Percentiles rank a stretch among this genome's conserved stretches.
Conservation (phyloP, 1,140 invertebrate genomes). For the Drosophila gunungcola region DNA sequence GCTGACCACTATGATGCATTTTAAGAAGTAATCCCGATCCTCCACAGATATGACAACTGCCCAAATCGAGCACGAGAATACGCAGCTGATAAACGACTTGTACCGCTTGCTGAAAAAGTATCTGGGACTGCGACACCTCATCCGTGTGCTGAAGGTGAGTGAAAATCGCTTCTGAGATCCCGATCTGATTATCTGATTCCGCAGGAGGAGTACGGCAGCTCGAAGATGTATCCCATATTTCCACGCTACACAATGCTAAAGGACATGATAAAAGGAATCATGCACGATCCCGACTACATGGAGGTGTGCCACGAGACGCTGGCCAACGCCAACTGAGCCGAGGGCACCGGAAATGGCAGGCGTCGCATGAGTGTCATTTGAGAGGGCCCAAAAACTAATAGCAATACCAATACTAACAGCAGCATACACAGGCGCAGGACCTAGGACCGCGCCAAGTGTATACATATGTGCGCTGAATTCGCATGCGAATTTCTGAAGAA, state of each 20-base stretch:
- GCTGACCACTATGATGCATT: constrained; percentile 5
- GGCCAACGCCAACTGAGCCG: constrained; percentile 83
- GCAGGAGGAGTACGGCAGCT: constrained; percentile 94
- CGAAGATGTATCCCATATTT: constrained; percentile 96
- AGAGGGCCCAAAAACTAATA: constrained; percentile 58
- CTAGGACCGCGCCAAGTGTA: constrained; percentile 5
- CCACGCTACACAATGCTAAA: constrained; percentile 97
- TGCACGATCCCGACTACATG: constrained; percentile 97
- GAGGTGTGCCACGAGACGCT: constrained; percentile 94
- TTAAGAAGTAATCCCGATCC: constrained; percentile 5
- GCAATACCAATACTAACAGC: constrained; percentile 44
- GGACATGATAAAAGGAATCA: constrained; percentile 97
- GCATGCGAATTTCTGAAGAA: constrained; percentile 66
- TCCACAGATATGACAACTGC: constrained; percentile 94
- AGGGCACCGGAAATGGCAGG: constrained; percentile 80
- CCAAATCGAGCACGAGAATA: constrained; percentile 96
- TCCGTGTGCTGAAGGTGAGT: constrained; percentile 93
- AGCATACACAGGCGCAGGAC: constrained; percentile 33
- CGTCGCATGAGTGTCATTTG: constrained; percentile 83
- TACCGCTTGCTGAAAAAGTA: constrained; percentile 96
- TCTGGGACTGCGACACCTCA: constrained; percentile 93
- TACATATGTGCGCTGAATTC: constrained; percentile 30
- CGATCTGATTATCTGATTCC: background rate
- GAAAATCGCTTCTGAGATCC: background rate
- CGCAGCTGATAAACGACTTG: constrained; percentile 96